Base-by-base conservation (phyloP, 2,113 vertebrate genomes). In the Brachyhypopomus gauderio region DNA sequence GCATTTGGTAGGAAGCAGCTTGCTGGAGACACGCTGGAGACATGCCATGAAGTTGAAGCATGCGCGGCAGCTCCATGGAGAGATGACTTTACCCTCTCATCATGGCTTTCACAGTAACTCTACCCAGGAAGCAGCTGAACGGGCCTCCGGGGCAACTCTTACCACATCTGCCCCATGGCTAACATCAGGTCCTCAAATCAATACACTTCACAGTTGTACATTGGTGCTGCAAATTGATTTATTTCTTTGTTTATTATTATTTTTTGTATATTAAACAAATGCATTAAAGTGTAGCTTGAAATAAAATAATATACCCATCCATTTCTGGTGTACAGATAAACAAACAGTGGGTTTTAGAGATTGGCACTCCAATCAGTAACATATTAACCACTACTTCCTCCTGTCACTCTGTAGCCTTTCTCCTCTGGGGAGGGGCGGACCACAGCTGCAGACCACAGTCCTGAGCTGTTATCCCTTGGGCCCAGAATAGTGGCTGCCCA, bases 141-240 rank as follows among this genome's bases (percentile, higher is more conserved):
- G 36, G 45, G 59, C 58, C 36, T 75, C 22, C 60, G 55, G 89
- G 89, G 78, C 63, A 86, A 84, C 83, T 84, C 87, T 88, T 83
- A 52, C 3, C 58, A 75, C 85, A 83, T 84, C 83, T 67, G 6
- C 58, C n/a, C 58, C 58, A 52, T 3, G 2, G 45, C 58, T 23
- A 60, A 11, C 58, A 60, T 60, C 58, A 4, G 30, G 30, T 30
- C 30, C 30, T 30, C 30, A 30, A 30, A 30, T 30, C 30, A 30
- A 30, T 30, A 3, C 30, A 30, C 9, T 41, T 41, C 41, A 9
- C 5, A 41, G 41, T 41, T 41, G 9, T 41, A 41, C 41, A 41
- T 41, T 41, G 41, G 5, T 9, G 41, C 41, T 8, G 41, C 41
- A 41, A 9, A 6, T 8, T 8, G 5, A 41, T 41, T 41, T 41